phyloP scores from a whole-genome alignment of 2,888 invertebrate species.

The Nymphalis c-album region DNA sequence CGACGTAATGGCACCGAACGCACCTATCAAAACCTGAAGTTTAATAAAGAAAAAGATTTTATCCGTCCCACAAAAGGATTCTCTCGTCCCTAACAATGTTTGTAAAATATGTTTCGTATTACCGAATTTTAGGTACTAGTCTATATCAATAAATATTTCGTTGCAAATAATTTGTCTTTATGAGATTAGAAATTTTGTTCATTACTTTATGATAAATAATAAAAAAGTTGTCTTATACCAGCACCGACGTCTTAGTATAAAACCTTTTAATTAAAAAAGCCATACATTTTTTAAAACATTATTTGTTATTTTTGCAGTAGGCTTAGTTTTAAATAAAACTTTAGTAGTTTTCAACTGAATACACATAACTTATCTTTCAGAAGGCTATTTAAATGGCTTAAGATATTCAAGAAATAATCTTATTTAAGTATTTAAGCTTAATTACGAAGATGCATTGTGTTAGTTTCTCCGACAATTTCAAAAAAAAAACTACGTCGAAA shows the following conservation, averaged over 20 bases:
- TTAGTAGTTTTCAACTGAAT: background rate
- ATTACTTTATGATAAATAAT: background rate
- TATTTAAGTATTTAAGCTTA: no score
- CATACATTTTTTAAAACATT: background rate
- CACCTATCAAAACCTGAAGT: constrained; percentile 62
- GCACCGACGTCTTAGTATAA: background rate
- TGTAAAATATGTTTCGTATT: constrained; percentile 57
- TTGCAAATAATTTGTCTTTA: constrained; percentile 27
- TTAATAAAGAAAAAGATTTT: constrained; percentile 63
- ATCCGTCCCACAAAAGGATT: constrained; percentile 55
- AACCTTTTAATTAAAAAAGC: background rate
- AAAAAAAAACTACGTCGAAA: constrained; percentile 22
- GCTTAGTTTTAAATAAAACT: background rate
- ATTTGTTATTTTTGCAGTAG: no score
- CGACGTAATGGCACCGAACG: constrained; percentile 58
- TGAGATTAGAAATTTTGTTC: no score
- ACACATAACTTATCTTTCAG: no score
- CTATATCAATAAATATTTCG: constrained; percentile 30
- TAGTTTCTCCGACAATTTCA: background rate
- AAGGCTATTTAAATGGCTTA: no score
- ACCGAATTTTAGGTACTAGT: constrained; percentile 28
- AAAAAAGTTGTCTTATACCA: no score
- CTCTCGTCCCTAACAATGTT: constrained; percentile 52
- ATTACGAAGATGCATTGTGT: no score
- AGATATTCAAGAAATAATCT: no score